phyloP scores from a whole-genome alignment of 2,888 invertebrate genomes.

The Eledone cirrhosa region DNA sequence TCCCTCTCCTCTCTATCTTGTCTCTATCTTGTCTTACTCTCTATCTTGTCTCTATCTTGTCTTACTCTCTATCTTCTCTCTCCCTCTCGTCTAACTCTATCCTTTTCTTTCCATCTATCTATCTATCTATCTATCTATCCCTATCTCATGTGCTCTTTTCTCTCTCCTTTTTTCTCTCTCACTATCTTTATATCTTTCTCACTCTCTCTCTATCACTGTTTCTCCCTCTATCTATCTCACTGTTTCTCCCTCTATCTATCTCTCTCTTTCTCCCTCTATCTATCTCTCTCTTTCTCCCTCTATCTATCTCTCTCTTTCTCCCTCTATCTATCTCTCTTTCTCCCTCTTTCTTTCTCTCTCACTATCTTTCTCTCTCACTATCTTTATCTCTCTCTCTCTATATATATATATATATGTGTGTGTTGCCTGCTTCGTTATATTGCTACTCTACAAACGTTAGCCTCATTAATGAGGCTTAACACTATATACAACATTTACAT shows the following conservation, averaged over 20 bases:
- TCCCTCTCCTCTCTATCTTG: background rate
- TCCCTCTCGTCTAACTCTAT: too few species aligned
- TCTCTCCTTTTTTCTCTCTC: background rate
- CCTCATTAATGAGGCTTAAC: background rate
- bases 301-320: background rate
- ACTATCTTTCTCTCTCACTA: background rate
- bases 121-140: background rate
- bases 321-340: background rate
- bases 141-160: too few species aligned
- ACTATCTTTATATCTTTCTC: too few species aligned
- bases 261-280: background rate
- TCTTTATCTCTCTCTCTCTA: background rate
- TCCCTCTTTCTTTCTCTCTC: conserved; percentile 13
- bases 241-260: background rate
- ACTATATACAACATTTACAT: background rate
- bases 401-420: background rate
- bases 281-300: background rate
- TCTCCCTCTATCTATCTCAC: background rate
- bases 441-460: background rate
- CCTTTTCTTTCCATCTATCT: too few species aligned
- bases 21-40: background rate
- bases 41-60: background rate
- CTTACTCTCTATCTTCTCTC: background rate
- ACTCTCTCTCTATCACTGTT: background rate
- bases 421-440: too few species aligned